Percentiles rank a stretch among this genome's conserved stretches.
Evolutionary conservation across 64 coral and sea anemone species (phyloP).

Genomic region (Pachyseris speciosa): DNA sequence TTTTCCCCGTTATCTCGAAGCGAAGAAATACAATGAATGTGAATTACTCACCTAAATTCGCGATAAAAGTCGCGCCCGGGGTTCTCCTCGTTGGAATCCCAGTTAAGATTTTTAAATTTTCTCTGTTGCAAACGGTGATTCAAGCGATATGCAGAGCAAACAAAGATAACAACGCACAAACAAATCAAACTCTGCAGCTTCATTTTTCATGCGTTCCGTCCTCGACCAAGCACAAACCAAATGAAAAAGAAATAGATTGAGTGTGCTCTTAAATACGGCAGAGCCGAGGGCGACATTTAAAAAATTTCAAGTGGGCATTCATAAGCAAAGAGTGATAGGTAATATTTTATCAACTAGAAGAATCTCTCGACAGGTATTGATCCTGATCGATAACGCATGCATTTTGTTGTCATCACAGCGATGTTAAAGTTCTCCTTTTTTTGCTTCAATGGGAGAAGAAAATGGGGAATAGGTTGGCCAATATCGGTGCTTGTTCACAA

Average conservation of each 20-base stretch:
- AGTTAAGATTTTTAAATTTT: neutral
- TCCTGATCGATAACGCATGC: too few relatives aligned
- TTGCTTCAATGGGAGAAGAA: too few relatives aligned
- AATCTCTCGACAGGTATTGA: neutral
- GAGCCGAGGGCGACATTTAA: neutral
- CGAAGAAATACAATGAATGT: too few relatives aligned
- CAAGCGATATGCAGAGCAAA: neutral
- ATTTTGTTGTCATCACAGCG: too few relatives aligned
- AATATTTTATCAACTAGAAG: neutral
- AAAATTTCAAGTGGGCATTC: neutral
- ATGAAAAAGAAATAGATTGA: too few relatives aligned
- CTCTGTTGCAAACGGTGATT: neutral
- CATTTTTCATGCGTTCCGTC: neutral
- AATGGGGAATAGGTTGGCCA: too few relatives aligned
- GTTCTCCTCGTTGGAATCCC: neutral
- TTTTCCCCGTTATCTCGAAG: too few relatives aligned
- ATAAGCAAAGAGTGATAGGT: neutral
- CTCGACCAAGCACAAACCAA: neutral
- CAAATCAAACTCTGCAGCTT: neutral
- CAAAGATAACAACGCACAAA: neutral
- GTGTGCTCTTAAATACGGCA: neutral
- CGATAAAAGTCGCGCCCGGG: neutral
- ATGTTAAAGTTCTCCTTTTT: too few relatives aligned
- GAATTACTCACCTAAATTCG: neutral
- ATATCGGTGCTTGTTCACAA: neutral